Percentiles rank a stretch among this genome's conserved stretches.
phyloP scores from a whole-genome alignment of 2,113 vertebrate species.

The Coptodon bakossiorum region DNA sequence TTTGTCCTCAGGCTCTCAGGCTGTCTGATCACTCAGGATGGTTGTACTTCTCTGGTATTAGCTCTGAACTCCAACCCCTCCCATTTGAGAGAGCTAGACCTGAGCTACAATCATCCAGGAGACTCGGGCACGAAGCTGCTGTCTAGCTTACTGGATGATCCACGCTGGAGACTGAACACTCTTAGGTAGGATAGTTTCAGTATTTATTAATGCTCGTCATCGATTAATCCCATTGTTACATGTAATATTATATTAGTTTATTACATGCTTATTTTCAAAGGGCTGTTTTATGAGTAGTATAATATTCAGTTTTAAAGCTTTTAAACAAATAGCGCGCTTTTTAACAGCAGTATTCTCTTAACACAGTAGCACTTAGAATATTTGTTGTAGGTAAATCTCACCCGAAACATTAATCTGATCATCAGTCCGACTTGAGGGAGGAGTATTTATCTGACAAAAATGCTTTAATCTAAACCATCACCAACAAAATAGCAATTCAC shows the following conservation, averaged over 20 bases:
- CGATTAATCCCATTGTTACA: fast-evolving
- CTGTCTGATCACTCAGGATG: neutral
- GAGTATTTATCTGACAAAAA: neutral
- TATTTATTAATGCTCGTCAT: fast-evolving
- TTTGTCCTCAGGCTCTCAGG: neutral
- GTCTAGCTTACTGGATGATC: neutral
- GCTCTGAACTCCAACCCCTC: neutral
- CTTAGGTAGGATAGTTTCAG: neutral
- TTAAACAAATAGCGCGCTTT: fast-evolving
- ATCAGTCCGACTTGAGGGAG: fast-evolving
- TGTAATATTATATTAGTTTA: neutral
- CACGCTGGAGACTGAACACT: fast-evolving
- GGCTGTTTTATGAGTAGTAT: neutral
- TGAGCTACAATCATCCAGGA: neutral
- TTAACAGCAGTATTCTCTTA: neutral
- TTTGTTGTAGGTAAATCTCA: fast-evolving
- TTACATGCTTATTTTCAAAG: neutral
- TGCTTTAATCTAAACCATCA: neutral
- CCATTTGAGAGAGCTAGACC: neutral
- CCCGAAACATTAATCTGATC: neutral
- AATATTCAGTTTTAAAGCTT: fast-evolving
- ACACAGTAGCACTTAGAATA: fast-evolving
- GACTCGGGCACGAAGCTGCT: fast-evolving
- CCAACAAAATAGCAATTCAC: neutral
- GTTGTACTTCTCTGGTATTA: neutral